Base-by-base conservation (phyloP, 2,797 vertebrate species). In the Hippopotamyrus pictus region DNA sequence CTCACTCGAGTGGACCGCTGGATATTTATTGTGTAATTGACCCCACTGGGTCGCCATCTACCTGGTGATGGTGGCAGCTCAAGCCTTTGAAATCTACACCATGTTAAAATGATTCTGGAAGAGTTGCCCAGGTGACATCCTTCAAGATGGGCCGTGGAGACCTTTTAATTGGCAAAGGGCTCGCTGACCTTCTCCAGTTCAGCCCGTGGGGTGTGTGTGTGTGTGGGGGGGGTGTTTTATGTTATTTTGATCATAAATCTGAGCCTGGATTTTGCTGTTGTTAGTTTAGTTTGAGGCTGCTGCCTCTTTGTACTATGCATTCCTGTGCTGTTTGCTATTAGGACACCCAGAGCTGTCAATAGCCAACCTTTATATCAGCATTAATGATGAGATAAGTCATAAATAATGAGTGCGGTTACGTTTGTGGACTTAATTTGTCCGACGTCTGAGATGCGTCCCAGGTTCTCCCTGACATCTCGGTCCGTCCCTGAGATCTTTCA, bases 71-170 rank as follows among this genome's bases (percentile, higher is more conserved):
- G 3, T 50, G 82, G 82, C 19, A 48, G 51, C 85, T n/a, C 11
- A 3, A 53, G 84, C 22, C 25, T 87, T 87, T 87, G 85, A 87
- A 87, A 87, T 87, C 53, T 57, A 59, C 25, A 37, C 50, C 50
- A 1, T 87, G 50, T 86, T 53, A 51, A 86, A 86, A 86, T 85
- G 50, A 53, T 53, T 86, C n/a, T 53, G 84, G 22, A 86, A 54
- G 14, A 22, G 25, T 0, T 86, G 14, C 9, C 25, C 50, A 54
- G 84, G 25, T 53, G 50, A 53, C 84, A 22, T 48, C 22, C 25
- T 37, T 29, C n/a, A 53, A 54, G 84, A 54, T 53, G 50, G 84
- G 25, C 50, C 1, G 84, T 33, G 84, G 46, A 17, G 46, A 51
- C 46, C 25, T 86, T 86, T 53, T 29, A 53, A 37, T 19, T 29